These are phyloP conservation scores for Arrhamphus sclerolepis DNA, from an alignment of 2,797 vertebrate genomes.

Conservation along the genomic window DNA sequence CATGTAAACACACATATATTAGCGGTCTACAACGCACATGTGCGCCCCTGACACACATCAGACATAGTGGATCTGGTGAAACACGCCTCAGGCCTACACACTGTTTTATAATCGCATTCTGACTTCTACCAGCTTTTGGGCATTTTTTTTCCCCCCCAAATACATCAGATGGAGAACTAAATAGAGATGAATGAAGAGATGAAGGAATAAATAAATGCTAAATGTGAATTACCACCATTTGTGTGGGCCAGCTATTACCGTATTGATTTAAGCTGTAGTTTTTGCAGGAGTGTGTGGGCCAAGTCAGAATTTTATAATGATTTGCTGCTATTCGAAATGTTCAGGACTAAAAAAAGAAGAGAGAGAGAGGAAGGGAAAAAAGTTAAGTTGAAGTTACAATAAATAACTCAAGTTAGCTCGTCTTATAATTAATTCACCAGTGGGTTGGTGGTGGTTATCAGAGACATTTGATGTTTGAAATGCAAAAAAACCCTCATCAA, in stretches of 20 bases:
- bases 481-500: no score
- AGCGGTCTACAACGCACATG: slow-evolving; percentile 59
- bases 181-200: slow-evolving; percentile 71
- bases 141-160: slow-evolving; percentile 61
- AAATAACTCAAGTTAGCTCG: neutral
- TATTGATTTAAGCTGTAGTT: slow-evolving; percentile 62
- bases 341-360: neutral
- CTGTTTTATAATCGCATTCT: slow-evolving; percentile 71
- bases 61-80: slow-evolving; percentile 38
- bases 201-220: slow-evolving; percentile 77
- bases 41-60: slow-evolving; percentile 52
- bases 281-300: slow-evolving; percentile 24
- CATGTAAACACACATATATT: slow-evolving; percentile 81
- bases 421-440: no score
- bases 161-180: slow-evolving; percentile 67
- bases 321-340: slow-evolving; percentile 1
- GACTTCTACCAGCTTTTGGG: slow-evolving; percentile 59
- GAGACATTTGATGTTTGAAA: no score
- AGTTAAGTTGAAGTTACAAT: neutral
- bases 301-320: slow-evolving; percentile 22
- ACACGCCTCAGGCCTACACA: slow-evolving; percentile 49
- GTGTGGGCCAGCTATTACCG: slow-evolving; percentile 59
- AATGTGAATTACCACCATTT: slow-evolving; percentile 64
- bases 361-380: no score
- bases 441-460: no score